Conservation (phyloP, 2,797 vertebrate species). For the Xenopus petersii region DNA sequence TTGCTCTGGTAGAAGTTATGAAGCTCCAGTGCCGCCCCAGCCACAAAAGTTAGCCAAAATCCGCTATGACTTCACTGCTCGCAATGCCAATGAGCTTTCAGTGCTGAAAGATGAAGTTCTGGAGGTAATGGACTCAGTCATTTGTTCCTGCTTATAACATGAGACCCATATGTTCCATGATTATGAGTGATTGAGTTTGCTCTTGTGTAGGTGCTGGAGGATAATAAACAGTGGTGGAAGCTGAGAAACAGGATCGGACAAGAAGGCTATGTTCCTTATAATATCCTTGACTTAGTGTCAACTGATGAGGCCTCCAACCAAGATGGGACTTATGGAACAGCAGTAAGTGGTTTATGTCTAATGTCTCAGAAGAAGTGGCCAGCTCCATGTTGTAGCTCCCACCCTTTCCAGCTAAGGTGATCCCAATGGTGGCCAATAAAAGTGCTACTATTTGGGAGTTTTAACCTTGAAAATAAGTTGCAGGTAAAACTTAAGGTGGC, state of each 20-base stretch:
- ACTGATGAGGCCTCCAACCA: slow-evolving; percentile 65
- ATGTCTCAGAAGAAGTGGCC: too few species aligned
- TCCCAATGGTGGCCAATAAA: too few species aligned
- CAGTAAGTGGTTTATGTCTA: slow-evolving; percentile 22
- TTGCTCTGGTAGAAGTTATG: slow-evolving; percentile 68
- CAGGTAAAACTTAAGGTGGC: too few species aligned
- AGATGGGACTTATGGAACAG: slow-evolving; percentile 52
- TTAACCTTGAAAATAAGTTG: too few species aligned
- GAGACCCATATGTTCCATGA: not conserved
- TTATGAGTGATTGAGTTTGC: not conserved
- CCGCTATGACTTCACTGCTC: slow-evolving; percentile 88
- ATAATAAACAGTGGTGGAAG: slow-evolving; percentile 95
- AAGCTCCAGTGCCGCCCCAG: slow-evolving; percentile 56
- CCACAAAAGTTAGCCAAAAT: slow-evolving; percentile 84
- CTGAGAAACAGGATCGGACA: slow-evolving; percentile 87
- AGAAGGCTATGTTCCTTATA: slow-evolving; percentile 85
- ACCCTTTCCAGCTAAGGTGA: too few species aligned
- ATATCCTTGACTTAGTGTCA: slow-evolving; percentile 80
- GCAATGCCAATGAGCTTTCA: slow-evolving; percentile 89
- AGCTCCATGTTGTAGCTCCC: too few species aligned
- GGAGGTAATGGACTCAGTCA: slow-evolving; percentile 71
- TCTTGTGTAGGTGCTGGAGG: slow-evolving; percentile 81
- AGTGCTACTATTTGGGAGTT: too few species aligned
- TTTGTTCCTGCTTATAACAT: not conserved
- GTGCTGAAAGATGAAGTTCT: slow-evolving; percentile 91